Evolutionary conservation across 53 echinoderm and acorn worm genomes (phyloP).

Genomic region (Holothuria leucospilota): DNA sequence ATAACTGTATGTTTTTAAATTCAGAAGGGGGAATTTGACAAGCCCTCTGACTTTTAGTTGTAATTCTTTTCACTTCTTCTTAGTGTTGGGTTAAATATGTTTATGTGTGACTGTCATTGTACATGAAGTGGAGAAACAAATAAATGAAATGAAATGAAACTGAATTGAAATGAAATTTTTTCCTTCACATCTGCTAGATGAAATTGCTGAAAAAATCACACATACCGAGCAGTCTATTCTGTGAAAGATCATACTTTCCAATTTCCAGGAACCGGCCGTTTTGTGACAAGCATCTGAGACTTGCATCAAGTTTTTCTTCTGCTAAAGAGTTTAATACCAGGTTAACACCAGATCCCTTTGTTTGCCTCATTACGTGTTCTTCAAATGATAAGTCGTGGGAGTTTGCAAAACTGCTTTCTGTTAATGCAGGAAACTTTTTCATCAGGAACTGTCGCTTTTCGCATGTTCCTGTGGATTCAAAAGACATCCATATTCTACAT

Average conservation of each 20-base stretch:
- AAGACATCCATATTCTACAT: too few species aligned
- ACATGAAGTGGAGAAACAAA: too few species aligned
- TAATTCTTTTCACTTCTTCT: too few species aligned
- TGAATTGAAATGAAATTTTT: too few species aligned
- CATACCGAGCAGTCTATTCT: slow-evolving; percentile 37
- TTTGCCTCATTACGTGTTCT: slow-evolving; percentile 67
- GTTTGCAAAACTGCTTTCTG: too few species aligned
- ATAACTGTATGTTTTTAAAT: too few species aligned
- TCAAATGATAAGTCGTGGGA: slow-evolving; percentile 71
- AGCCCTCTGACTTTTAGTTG: too few species aligned
- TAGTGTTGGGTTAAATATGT: too few species aligned
- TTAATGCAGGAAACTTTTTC: slow-evolving; percentile 58
- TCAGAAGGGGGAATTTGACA: too few species aligned
- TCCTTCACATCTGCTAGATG: too few species aligned
- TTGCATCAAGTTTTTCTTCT: slow-evolving; percentile 72
- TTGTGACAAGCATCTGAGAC: slow-evolving; percentile 68
- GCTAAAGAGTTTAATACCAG: slow-evolving; percentile 73
- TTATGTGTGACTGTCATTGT: too few species aligned
- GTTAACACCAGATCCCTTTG: slow-evolving; percentile 73
- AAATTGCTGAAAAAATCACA: slow-evolving; percentile 9
- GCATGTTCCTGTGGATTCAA: slow-evolving; percentile 54
- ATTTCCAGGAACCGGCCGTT: slow-evolving; percentile 82
- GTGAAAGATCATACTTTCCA: slow-evolving; percentile 81
- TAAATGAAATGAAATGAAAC: too few species aligned
- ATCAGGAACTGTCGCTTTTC: slow-evolving; percentile 71